Base-by-base conservation (phyloP, 53 echinoderm and acorn worm genomes). In the Henricia sp. region DNA sequence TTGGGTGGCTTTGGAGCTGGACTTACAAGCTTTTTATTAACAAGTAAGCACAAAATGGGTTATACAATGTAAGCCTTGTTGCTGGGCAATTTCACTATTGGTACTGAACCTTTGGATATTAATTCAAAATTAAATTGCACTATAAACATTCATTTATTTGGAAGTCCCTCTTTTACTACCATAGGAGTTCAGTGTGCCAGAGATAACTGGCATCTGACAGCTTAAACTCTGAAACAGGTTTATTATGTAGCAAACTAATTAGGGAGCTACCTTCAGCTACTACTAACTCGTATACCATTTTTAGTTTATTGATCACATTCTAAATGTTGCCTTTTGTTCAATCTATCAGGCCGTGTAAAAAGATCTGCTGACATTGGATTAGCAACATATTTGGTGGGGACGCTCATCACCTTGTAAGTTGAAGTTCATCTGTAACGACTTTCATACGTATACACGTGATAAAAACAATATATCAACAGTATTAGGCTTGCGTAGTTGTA, bases 361-460 rank as follows among this genome's bases (percentile, higher is more conserved):
- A 93, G 91, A 43, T 88, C 95, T 30, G 42, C 88, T 8, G 91
- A 95, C 68, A 44, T 95, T 51, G 95, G 89, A 67, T 73, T 95
- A 32, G 58, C 83, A 10, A 80, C 89, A 19, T 89, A 93, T 35
- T 75, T 83, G 14, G 71, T 78, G 14, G 50, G 91, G 14, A 93
- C 93, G 20, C 58, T 91, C 28, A 48, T 91, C 21, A 88, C 95
- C 50, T 95, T 93, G 95, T 95, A 91, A 95, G 95, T 94, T 17
- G n/a, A 30, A 29, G n/a, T n/a, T n/a, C n/a, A n/a, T n/a, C n/a
- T n/a, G n/a, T n/a, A n/a, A n/a, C n/a, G n/a, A n/a, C n/a, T n/a
- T n/a, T n/a, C n/a, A n/a, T n/a, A n/a, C n/a, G n/a, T n/a, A n/a
- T n/a, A n/a, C n/a, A n/a, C n/a, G n/a, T n/a, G n/a, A n/a, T n/a